Base-by-base conservation (phyloP, 1,140 invertebrate genomes). In the Drosophila murphyi region DNA sequence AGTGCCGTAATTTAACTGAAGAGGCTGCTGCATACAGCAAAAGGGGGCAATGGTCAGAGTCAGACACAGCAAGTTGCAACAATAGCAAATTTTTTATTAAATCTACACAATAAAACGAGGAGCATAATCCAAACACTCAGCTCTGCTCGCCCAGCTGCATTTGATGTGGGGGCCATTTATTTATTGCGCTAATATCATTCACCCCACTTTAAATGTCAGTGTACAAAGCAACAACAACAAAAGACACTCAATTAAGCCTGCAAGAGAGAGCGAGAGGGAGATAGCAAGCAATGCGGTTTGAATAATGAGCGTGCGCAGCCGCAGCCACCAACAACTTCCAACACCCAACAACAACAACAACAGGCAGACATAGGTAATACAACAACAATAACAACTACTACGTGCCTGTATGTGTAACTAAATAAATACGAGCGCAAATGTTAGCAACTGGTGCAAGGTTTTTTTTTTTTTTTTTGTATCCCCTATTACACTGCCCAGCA, bases 121-220 rank as follows among this genome's bases (percentile, higher is more conserved):
- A 63, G 37, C 69, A 50, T 34, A 57, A 51, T 54, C 31, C 47
- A 55, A 45, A 63, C 51, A 61, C 48, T 29, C 48, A 10, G 35
- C 56, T 5, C 8, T 7, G 20, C 43, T 57, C 7, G 35, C 37
- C 43, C 81, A 85, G 77, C 81, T 80, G 82, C 81, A 85, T 80
- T 85, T 80, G 76, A 70, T 82, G 73, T 72, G 65, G 77, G 77
- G 81, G 77, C 76, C 83, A 88, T 83, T 88, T 88, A 88, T 89
- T 88, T 20, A 20, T 20, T 89, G 83, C 80, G 78, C 85, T 89
- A 89, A 89, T 89, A 89, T 89, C 78, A 72, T 89, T 89, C 85
- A 89, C 85, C 85, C 85, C 85, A 89, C 85, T 89, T 81, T 74
- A 89, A 85, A 89, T 89, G 85, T 89, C 85, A 89, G 85, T 78